These are phyloP conservation scores for Phalangium opilio DNA, from an alignment of 2,888 invertebrate genomes.

Conservation along the genomic window DNA sequence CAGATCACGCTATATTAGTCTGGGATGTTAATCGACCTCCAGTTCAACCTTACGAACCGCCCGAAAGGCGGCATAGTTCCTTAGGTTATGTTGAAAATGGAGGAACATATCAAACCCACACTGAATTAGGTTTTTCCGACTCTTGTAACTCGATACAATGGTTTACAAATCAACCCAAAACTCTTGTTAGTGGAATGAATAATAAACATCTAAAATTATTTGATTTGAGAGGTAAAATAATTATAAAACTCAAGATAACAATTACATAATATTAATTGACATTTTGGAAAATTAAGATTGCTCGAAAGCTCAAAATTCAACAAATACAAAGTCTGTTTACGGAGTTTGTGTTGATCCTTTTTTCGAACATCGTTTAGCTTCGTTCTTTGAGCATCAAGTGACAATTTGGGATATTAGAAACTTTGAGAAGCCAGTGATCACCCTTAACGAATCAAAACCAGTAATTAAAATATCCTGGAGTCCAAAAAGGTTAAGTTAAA, in stretches of 20 bases:
- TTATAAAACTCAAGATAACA: not conserved
- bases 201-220: constrained; percentile 72
- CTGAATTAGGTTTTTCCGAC: constrained; percentile 51
- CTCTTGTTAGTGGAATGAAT: constrained; percentile 76
- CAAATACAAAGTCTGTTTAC: constrained; percentile 64
- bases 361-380: constrained; percentile 62
- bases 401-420: constrained; percentile 76
- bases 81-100: not conserved
- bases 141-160: constrained; percentile 69
- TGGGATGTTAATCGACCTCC: constrained; percentile 56
- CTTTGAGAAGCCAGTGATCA: constrained; percentile 58
- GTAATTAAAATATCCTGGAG: constrained; percentile 71
- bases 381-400: constrained; percentile 63
- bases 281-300: constrained; percentile 45
- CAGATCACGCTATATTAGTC: constrained; percentile 70
- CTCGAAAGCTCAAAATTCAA: constrained; percentile 47
- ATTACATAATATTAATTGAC: not conserved
- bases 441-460: constrained; percentile 37
- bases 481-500: constrained; percentile 73
- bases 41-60: constrained; percentile 10
- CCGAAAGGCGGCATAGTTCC: constrained; percentile 22
- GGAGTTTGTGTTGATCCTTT: constrained; percentile 65
- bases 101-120: not conserved
- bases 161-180: constrained; percentile 55
- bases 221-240: constrained; percentile 61